These are phyloP conservation scores for Philonicus albiceps DNA, from an alignment of 2,888 invertebrate genomes.

Conservation along the genomic window DNA sequence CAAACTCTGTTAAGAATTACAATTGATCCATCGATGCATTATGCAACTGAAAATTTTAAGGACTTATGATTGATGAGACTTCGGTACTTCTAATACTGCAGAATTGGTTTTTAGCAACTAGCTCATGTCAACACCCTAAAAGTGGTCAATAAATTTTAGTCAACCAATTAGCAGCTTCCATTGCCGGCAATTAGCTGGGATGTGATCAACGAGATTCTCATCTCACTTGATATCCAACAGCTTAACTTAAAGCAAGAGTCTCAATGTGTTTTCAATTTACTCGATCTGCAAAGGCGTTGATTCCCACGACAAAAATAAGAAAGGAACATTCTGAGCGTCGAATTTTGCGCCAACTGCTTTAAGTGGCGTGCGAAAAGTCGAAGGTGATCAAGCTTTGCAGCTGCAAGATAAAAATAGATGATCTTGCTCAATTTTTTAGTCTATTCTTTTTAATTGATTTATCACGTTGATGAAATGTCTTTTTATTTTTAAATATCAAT, in stretches of 20 bases:
- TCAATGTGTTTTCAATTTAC: background rate
- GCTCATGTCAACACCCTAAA: background rate
- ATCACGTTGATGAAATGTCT: background rate
- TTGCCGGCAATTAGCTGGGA: conserved; percentile 1
- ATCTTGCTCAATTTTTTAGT: background rate
- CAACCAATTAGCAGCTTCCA: conserved; percentile 5
- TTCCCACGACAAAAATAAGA: conserved; percentile 19
- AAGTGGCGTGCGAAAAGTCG: conserved; percentile 11
- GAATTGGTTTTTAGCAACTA: background rate
- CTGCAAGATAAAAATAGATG: background rate
- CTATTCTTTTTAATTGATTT: background rate
- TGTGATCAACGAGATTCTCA: conserved; percentile 35
- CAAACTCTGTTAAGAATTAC: background rate
- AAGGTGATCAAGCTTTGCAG: background rate
- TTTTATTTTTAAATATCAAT: background rate
- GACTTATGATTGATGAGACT: conserved; percentile 2
- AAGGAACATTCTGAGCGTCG: background rate
- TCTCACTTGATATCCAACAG: background rate
- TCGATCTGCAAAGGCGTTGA: background rate
- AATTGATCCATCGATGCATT: background rate
- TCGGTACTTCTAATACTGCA: background rate
- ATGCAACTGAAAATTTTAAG: conserved; percentile 1
- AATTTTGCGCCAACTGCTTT: background rate
- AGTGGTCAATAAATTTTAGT: conserved; percentile 23
- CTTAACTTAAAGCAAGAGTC: background rate